Conservation (phyloP, 2,888 invertebrate genomes). For the Spilosoma lubricipeda region DNA sequence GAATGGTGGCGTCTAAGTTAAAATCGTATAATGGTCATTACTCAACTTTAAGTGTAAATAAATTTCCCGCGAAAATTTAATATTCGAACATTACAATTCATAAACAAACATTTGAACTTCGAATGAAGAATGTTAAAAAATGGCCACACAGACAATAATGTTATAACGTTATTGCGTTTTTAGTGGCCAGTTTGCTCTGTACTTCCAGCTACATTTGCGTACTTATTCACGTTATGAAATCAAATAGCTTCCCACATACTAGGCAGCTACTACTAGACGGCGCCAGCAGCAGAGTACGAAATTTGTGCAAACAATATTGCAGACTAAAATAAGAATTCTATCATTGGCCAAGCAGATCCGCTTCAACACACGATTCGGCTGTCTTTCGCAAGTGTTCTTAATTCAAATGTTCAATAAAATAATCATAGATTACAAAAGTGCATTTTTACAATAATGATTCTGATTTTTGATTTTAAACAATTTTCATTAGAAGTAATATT, state of each 20-base stretch:
- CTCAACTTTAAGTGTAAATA: neutral
- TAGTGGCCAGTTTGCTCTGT: neutral
- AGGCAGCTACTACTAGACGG: slow-evolving; percentile 25
- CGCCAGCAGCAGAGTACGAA: slow-evolving; percentile 22
- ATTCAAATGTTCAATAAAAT: slow-evolving; percentile 1
- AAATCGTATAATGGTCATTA: neutral
- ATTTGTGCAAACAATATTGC: slow-evolving; percentile 43
- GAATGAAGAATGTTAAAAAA: neutral
- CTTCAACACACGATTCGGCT: slow-evolving; percentile 29
- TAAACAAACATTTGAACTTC: neutral
- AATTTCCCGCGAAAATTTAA: neutral
- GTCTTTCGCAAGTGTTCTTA: slow-evolving; percentile 26
- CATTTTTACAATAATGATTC: slow-evolving; percentile 16
- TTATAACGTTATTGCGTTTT: neutral
- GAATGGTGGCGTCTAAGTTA: neutral
- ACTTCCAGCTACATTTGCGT: neutral
- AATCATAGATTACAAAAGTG: slow-evolving; percentile 16
- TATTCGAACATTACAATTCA: neutral
- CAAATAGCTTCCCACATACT: slow-evolving; percentile 34
- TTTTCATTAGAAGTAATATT: slow-evolving; percentile 11
- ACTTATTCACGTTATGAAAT: slow-evolving; percentile 28
- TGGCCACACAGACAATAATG: neutral
- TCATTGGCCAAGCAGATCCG: slow-evolving; percentile 50
- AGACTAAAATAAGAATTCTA: slow-evolving; percentile 52
- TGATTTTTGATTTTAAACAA: too few relatives aligned